Conservation (phyloP, 2,113 vertebrate genomes). For the Collichthys lucidus region DNA sequence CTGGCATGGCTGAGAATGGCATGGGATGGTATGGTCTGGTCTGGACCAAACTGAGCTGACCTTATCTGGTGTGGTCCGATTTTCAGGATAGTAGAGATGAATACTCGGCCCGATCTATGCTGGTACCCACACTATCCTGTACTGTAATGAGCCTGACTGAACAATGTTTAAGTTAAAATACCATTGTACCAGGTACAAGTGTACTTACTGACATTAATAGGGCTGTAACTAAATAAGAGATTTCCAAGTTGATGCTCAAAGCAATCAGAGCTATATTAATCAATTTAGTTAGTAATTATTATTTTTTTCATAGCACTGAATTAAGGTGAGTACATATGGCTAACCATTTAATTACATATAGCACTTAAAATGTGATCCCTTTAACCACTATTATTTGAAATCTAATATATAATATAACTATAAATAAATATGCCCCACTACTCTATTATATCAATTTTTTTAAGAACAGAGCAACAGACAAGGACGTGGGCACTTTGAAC, state of each 20-base stretch:
- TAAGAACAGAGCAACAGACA: too few species aligned
- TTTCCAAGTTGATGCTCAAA: not conserved
- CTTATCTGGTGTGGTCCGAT: constrained; percentile 35
- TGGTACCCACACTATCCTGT: not conserved
- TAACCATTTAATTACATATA: too few species aligned
- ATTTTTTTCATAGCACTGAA: too few species aligned
- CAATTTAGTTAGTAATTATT: too few species aligned
- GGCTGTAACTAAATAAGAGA: not conserved
- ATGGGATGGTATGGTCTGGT: constrained; percentile 35
- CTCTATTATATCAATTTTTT: too few species aligned
- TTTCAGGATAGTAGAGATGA: constrained; percentile 7
- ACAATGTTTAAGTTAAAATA: not conserved
- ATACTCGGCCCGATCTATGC: not conserved
- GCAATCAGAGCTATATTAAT: not conserved
- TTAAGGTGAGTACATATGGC: too few species aligned
- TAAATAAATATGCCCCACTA: too few species aligned
- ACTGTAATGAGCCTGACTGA: not conserved
- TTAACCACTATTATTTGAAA: too few species aligned
- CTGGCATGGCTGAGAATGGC: constrained; percentile 52
- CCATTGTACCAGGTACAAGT: not conserved
- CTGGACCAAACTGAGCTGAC: constrained; percentile 47
- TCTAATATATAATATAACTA: too few species aligned
- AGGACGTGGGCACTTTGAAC: too few species aligned
- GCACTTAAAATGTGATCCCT: too few species aligned
- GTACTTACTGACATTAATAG: not conserved